phyloP scores from a whole-genome alignment of 1,140 invertebrate species.

The Drosophila asahinai region DNA sequence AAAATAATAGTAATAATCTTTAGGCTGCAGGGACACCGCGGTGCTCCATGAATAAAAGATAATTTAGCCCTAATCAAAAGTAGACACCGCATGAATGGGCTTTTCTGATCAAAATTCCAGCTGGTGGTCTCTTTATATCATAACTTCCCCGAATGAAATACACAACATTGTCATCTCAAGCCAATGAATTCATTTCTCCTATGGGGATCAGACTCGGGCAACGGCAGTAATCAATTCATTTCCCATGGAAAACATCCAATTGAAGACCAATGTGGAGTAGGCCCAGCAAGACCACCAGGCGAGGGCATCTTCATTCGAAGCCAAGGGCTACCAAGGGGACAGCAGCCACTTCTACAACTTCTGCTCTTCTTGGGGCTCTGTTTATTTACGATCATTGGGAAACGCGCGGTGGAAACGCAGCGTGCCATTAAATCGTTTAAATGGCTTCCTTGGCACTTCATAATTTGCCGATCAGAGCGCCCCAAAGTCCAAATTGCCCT shows the following conservation, averaged over 20 bases:
- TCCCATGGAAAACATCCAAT: constrained; percentile 24
- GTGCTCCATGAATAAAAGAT: constrained; percentile 16
- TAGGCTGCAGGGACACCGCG: not conserved
- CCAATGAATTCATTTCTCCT: constrained; percentile 36
- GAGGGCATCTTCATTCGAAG: constrained; percentile 37
- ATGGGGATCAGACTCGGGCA: not conserved
- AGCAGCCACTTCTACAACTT: constrained; percentile 14
- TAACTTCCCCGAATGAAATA: constrained; percentile 3
- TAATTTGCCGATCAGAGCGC: constrained; percentile 81
- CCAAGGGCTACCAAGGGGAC: constrained; percentile 12
- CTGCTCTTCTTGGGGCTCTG: constrained; percentile 37
- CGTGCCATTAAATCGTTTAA: constrained; percentile 81
- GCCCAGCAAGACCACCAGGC: constrained; percentile 59
- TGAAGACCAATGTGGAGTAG: constrained; percentile 24
- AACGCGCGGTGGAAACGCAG: constrained; percentile 51
- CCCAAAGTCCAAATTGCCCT: constrained; percentile 71
- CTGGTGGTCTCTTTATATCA: constrained; percentile 18
- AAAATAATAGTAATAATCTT: constrained; percentile 3
- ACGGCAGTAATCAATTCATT: constrained; percentile 31
- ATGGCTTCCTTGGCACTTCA: constrained; percentile 81
- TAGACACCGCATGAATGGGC: constrained; percentile 9
- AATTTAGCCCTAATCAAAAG: constrained; percentile 6
- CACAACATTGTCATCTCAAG: constrained; percentile 8
- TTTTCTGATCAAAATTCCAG: constrained; percentile 13
- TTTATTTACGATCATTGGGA: constrained; percentile 76